Conservation (phyloP, 1,140 invertebrate species). For the Pseudomyrmex dendroicus region DNA sequence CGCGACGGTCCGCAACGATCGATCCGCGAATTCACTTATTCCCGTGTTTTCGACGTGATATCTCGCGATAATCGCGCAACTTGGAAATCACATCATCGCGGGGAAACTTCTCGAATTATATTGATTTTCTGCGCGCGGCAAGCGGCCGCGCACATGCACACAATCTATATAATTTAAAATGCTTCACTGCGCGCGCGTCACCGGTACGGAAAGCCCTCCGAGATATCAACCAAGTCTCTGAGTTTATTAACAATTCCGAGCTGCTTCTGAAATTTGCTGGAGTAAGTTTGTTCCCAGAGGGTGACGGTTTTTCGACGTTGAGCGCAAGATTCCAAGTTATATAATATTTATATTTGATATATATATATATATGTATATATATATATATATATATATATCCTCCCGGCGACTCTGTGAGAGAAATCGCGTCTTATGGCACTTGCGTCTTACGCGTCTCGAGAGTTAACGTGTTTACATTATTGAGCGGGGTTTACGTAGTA, state of each 20-base stretch:
- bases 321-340: constrained; percentile 34
- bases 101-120: too few species aligned
- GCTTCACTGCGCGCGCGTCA: constrained; percentile 11
- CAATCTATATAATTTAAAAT: constrained; percentile 52
- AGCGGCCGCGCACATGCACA: not conserved
- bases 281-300: constrained; percentile 51
- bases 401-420: not conserved
- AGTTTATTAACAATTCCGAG: constrained; percentile 60
- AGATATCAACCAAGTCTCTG: constrained; percentile 48
- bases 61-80: too few species aligned
- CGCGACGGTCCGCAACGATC: constrained; percentile 28
- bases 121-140: too few species aligned
- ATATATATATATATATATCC: too few species aligned
- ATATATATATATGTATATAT: too few species aligned
- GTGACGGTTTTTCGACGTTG: constrained; percentile 53
- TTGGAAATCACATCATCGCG: too few species aligned
- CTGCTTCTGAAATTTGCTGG: constrained; percentile 48
- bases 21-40: constrained; percentile 2
- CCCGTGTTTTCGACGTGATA: not conserved
- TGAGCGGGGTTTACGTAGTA: constrained; percentile 34
- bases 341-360: constrained; percentile 44
- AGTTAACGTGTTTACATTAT: constrained; percentile 53
- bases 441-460: constrained; percentile 8
- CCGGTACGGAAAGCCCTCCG: constrained; percentile 1
- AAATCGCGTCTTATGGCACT: constrained; percentile 40